Conservation (phyloP, 2,888 invertebrate species). For the Strigamia crassipes region DNA sequence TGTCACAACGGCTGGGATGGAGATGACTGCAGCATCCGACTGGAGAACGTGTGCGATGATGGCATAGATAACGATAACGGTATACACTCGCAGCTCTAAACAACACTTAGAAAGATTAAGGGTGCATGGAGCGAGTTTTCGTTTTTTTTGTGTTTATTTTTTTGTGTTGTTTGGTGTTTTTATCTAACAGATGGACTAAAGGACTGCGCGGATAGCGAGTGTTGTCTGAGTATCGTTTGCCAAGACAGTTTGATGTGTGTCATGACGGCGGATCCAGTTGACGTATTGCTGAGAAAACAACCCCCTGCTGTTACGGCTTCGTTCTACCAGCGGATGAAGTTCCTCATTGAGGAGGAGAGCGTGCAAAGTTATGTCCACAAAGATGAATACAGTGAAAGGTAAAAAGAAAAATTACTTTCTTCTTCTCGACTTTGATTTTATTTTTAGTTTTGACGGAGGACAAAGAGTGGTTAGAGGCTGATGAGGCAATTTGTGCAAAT, state of each 20-base stretch:
- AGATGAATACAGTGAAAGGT: slow-evolving; percentile 98
- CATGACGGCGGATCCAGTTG: slow-evolving; percentile 92
- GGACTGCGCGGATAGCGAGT: slow-evolving; percentile 98
- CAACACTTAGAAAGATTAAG: slow-evolving; percentile 1
- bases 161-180: not conserved
- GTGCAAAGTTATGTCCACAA: slow-evolving; percentile 95
- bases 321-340: slow-evolving; percentile 97
- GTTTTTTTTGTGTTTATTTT: too few relatives aligned
- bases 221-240: slow-evolving; percentile 83
- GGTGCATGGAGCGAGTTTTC: not conserved
- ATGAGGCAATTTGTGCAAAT: slow-evolving; percentile 34
- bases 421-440: slow-evolving; percentile 21
- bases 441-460: slow-evolving; percentile 42
- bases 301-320: slow-evolving; percentile 96
- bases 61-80: slow-evolving; percentile 97
- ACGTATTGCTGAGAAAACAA: slow-evolving; percentile 91
- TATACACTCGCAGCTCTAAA: slow-evolving; percentile 58
- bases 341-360: slow-evolving; percentile 96
- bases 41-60: slow-evolving; percentile 93
- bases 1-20: slow-evolving; percentile 97
- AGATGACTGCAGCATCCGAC: slow-evolving; percentile 84
- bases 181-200: slow-evolving; percentile 80
- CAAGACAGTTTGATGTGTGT: slow-evolving; percentile 88
- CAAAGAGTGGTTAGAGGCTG: slow-evolving; percentile 40
- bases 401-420: slow-evolving; percentile 55